Evolutionary conservation across 1,140 invertebrate genomes (phyloP), one percentile per base, ranked within the genome.

Genomic region (Hylaeus anthracinus): DNA sequence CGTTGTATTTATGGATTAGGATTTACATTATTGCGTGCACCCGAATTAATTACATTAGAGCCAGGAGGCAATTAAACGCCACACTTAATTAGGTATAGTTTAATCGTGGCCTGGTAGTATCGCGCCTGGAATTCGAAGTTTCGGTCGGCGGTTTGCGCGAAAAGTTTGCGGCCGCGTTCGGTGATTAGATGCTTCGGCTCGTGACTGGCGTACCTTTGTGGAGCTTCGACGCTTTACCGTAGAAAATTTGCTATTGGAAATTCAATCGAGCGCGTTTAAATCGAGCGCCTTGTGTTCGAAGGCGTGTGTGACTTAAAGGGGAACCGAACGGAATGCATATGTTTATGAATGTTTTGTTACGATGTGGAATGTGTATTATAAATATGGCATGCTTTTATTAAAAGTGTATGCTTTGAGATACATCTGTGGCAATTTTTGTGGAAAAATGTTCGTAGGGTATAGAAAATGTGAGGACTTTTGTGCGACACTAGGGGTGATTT

Each of bases 1-100:
- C 39, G 37, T 43, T 55, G 76, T 79, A 79, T 79, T 72, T 72
- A 79, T 79, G 69, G 58, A 79, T 79, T 79, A 72, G 69, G 51
- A 79, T 79, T 79, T 63, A 72, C 75, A 72, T 72, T 72, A 72
- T 79, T 45, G 69, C 41, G 5, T 12, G 48, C 5, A n/a, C n/a
- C 61, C n/a, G 69, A 79, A 72, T 79, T 77, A 56, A 77, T 77
- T 66, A 41, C 73, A 15, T 43, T 60, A 9, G 45, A 67, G n/a
- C 1, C 0, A n/a, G 26, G 10, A 14, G 45, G 69, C 60, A 72
- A 72, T 79, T 79, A 79, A 79, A 79, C 48, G 76, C 3, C 51
- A 64, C 60, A 39, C 60, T 79, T 72, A 48, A 79, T 79, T 79
- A 64, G 69, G 58, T 48, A 39, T 53, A 55, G 66, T 53, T 69